Evolutionary conservation across 2,797 vertebrate species (phyloP), one percentile per base, ranked within the genome.

Genomic region (Percopsis omiscomaycus): DNA sequence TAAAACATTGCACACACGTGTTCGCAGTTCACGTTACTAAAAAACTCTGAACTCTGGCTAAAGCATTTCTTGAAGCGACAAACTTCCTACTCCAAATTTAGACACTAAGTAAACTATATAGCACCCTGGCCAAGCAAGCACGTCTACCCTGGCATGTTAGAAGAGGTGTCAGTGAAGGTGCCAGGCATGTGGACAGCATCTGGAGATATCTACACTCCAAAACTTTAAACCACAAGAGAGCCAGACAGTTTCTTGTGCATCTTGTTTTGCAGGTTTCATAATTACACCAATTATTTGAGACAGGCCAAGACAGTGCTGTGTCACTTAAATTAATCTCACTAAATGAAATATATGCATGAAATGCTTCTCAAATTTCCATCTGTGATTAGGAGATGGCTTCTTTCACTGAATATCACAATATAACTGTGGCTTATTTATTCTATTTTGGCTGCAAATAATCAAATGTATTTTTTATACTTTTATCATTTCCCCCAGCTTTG

Each of bases 141-240:
- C 64, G 69, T 73, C 69, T 61, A 79, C 52, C 30, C 71, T 74
- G 72, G 74, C 71, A 66, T 72, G 75, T 70, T 79, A 77, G 83
- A 71, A 78, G 65, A 81, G 58, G 66, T 83, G 80, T 86, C 84
- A 85, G 51, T n/a, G 64, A 66, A 74, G 75, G 61, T 85, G 81
- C 85, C 85, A 86, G 78, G 86, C 88, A 88, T 89, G 78, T 89
- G 88, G 87, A 80, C 85, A 83, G 48, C 75, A 89, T 91, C 90
- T 89, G 62, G 69, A 85, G 75, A 71, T 71, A 53, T 85, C 83
- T 77, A 74, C 78, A 75, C 77, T 86, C 77, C 27, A 51, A 67
- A 42, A 65, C 51, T 27, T 37, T 45, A 45, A 11, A 80, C 85
- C 87, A 87, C 79, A 86, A 78, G 70, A 88, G 75, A 90, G 74